Evolutionary conservation across 2,113 vertebrate species (phyloP), one percentile per base, ranked within the genome.

Genomic region (Cichladusa arquata): DNA sequence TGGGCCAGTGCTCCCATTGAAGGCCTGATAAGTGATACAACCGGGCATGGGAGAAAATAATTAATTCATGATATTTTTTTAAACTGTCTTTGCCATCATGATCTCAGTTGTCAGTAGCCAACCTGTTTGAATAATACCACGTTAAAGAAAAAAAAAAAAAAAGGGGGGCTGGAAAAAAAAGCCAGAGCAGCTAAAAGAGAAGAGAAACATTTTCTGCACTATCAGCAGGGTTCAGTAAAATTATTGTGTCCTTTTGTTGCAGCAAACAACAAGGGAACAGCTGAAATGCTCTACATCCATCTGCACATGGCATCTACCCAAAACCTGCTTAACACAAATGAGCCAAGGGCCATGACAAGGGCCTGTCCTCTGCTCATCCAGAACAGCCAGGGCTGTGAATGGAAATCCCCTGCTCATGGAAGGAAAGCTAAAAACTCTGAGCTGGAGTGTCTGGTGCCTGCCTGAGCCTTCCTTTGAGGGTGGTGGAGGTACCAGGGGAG

Each of bases 51-150:
- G 77, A 95, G 89, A 96, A 96, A 97, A 97, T 97, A 96, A 97
- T 94, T 97, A 97, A 97, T 97, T 98, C 87, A 98, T 97, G 92
- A 94, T 88, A 83, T 90, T 95, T 92, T 95, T 96, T 95, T 78
- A 64, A 92, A 90, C 95, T 89, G 54, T 40, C 69, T 93, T 87
- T 86, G 62, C 86, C 50, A 74, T 95, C 81, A 77, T 77, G 80
- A 96, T 92, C 94, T 92, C 93, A 57, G 88, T 81, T 97, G 93
- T 94, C 92, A 69, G 93, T 72, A 84, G 76, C 81, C 83, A 93
- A 92, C 93, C 89, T 93, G 78, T 95, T 86, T 90, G 86, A 96
- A 95, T 84, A 87, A 81, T 34, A 45, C 40, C 48, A 31, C 24
- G 38, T 80, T 70, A 80, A 78, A 54, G 48, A 31, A 24, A 31